Evolutionary conservation across 2,113 vertebrate genomes (phyloP), one percentile per base, ranked within the genome.

Genomic region (Cyprinodon variegatus): DNA sequence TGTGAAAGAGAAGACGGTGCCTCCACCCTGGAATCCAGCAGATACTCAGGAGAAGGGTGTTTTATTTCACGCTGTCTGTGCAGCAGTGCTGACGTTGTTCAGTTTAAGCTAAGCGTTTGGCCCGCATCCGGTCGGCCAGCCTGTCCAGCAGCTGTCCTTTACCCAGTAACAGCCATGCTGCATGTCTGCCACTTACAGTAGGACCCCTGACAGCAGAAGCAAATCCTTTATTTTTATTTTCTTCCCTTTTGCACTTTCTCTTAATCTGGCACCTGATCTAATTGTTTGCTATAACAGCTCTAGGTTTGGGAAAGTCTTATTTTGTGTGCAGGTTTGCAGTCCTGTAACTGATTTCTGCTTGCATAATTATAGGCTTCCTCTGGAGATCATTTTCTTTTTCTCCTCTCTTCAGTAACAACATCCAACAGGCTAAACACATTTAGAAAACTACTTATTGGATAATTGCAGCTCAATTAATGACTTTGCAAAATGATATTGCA

Each of bases 21-120:
- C 86, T 53, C 14, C 15, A 50, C 76, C 84, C 43, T 80, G 89
- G 77, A 93, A 90, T 76, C 59, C 85, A 87, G 87, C 80, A 83
- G 81, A 90, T 83, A 88, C 76, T 78, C 78, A 81, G 83, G 61
- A 87, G 79, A 50, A 85, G 89, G 86, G 88, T 83, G 79, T 94
- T 93, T 95, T 89, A 65, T 92, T 93, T 95, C 95, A 94, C 86
- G 95, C 94, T 96, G 94, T 91, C 83, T 84, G 86, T 74, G 89
- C 90, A 93, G 92, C 92, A 92, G 92, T 87, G 89, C 89, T 92
- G 93, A 90, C 92, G 88, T 88, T 78, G 77, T 91, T 89, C 84
- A 90, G 68, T 82, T 91, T 89, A 90, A 93, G 88, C 90, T 29
- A 29, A 83, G 93, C 92, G 94, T 86, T 71, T 4, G 8, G 88